Percentiles rank a stretch among this genome's conserved stretches.
These are phyloP conservation scores for Pelodiscus sinensis DNA, from an alignment of 2,113 vertebrate species.

Conservation along the genomic window DNA sequence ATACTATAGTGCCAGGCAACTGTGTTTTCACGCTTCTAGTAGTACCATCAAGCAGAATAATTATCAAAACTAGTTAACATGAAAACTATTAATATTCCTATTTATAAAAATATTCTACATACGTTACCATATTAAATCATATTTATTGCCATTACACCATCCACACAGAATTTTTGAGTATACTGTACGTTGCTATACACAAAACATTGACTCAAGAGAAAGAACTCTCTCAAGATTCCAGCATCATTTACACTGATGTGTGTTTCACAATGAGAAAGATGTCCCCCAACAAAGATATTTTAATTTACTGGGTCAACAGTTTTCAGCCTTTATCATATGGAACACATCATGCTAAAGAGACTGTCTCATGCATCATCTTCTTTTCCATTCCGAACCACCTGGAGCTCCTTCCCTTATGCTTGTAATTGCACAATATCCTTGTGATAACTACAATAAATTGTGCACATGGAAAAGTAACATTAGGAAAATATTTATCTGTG, in stretches of 20 bases:
- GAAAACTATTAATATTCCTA: not conserved
- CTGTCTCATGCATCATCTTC: not conserved
- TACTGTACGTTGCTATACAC: not conserved
- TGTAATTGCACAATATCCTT: not conserved
- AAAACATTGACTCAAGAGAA: not conserved
- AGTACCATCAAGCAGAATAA: not conserved
- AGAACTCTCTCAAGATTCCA: not conserved
- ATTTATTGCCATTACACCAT: not conserved
- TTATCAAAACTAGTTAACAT: not conserved
- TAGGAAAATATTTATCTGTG: not conserved
- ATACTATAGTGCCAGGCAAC: not conserved
- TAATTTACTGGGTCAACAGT: not conserved
- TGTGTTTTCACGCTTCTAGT: not conserved
- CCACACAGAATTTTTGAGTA: not conserved
- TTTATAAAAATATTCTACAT: not conserved
- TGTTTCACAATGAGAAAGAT: not conserved
- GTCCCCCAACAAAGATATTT: not conserved
- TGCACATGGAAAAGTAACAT: rapidly evolving
- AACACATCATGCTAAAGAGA: not conserved
- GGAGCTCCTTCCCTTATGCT: not conserved
- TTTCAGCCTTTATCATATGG: not conserved
- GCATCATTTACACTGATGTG: not conserved
- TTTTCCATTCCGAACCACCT: not conserved
- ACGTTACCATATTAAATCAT: not conserved
- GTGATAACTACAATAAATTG: not conserved